A percentile compares a stretch with the other conserved stretches of the same genome.
Evolutionary conservation across 2,888 invertebrate species (phyloP).

Genomic region (Atrina japonica): DNA sequence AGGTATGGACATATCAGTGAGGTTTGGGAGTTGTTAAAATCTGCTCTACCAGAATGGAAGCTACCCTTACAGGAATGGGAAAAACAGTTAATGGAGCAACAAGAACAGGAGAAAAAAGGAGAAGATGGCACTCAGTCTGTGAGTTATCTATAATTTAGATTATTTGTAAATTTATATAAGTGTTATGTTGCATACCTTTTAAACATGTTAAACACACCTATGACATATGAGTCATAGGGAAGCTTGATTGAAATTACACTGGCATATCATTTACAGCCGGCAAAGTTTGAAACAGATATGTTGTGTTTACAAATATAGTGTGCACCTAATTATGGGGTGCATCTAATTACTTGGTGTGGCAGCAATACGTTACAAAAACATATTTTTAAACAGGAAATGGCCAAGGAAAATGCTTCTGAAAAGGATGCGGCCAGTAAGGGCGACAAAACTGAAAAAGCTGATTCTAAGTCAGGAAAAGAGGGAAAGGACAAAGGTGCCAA

Average conservation of each 20-base stretch:
- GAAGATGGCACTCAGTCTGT: constrained; percentile 45
- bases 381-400: constrained; percentile 52
- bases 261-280: too few relatives aligned
- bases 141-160: constrained; percentile 40
- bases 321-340: too few relatives aligned
- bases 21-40: constrained; percentile 78
- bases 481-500: constrained; percentile 71
- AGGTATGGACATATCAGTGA: constrained; percentile 76
- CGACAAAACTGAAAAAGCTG: constrained; percentile 67
- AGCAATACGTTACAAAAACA: too few relatives aligned
- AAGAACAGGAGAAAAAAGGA: constrained; percentile 61
- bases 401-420: constrained; percentile 68
- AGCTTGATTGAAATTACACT: too few relatives aligned
- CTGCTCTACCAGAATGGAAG: constrained; percentile 76
- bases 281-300: too few relatives aligned
- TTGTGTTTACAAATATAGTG: too few relatives aligned
- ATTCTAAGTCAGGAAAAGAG: constrained; percentile 72
- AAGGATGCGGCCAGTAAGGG: constrained; percentile 67
- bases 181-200: background rate
- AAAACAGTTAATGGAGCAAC: constrained; percentile 58
- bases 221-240: too few relatives aligned
- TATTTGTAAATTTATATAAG: background rate
- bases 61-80: constrained; percentile 76
- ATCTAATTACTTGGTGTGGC: too few relatives aligned
- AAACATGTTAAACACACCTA: background rate